Percentiles rank a stretch among this genome's conserved stretches.
phyloP scores from a whole-genome alignment of 1,140 invertebrate genomes.

The Dinothrombium tinctorium region DNA sequence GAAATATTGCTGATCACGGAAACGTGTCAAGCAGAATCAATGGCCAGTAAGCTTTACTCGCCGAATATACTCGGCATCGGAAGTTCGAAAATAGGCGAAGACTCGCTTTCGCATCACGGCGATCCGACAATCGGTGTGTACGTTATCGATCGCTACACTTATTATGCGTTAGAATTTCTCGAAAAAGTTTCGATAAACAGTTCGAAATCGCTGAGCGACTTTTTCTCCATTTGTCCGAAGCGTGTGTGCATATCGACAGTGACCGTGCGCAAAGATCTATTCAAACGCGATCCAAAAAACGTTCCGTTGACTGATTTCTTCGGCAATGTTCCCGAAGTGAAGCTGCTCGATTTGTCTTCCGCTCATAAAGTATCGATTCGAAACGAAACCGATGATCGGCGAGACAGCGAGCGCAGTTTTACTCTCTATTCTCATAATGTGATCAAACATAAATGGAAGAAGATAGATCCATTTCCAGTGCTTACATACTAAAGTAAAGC shows the following conservation, averaged over 20 bases:
- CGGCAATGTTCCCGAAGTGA: slow-evolving; percentile 27
- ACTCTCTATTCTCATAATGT: no score
- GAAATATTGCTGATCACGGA: slow-evolving; percentile 97
- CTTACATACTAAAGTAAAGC: no score
- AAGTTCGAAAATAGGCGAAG: slow-evolving; percentile 89
- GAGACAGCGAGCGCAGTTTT: no score
- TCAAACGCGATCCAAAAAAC: slow-evolving; percentile 50
- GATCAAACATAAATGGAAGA: no score
- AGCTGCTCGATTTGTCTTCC: no score
- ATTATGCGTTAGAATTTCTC: slow-evolving; percentile 86
- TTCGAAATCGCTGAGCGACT: slow-evolving; percentile 70
- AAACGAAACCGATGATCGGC: no score
- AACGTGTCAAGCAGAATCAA: slow-evolving; percentile 94
- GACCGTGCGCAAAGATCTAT: slow-evolving; percentile 70
- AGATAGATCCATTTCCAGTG: no score
- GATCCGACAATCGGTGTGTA: slow-evolving; percentile 96
- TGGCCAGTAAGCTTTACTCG: slow-evolving; percentile 94
- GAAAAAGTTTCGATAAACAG: slow-evolving; percentile 72
- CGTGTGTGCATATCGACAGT: slow-evolving; percentile 84
- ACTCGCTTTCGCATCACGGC: slow-evolving; percentile 92
- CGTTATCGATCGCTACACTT: slow-evolving; percentile 95
- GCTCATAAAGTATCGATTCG: no score
- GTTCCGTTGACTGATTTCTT: slow-evolving; percentile 96
- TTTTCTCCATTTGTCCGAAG: slow-evolving; percentile 86
- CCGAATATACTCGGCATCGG: slow-evolving; percentile 92